Base-by-base conservation (phyloP, 2,888 invertebrate genomes). In the Augochlorella aurata region DNA sequence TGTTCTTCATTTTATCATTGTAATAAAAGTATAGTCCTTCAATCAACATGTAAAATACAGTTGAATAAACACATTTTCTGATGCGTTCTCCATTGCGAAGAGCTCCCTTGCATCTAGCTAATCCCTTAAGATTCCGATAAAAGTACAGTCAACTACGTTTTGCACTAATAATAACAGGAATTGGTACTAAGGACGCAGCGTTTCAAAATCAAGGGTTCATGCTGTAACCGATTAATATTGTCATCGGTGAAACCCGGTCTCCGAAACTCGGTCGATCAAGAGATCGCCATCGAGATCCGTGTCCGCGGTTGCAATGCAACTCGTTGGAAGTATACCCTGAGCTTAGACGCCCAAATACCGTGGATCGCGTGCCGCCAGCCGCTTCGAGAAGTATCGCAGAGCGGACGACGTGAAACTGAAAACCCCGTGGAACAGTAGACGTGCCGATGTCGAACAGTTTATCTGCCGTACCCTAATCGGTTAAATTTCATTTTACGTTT, bases 281-380 rank as follows among this genome's bases (percentile, higher is more conserved):
- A 21, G 2, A 21, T 54, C 21, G n/a, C 4, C 52, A 18, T 10
- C 10, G 10, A 9, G 12, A 24, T 4, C 21, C 54, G 54, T 54
- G 54, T 21, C 54, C 21, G 54, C 21, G 14, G 21, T 54, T 54
- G 21, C 54, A 54, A 14, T 12, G 21, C 12, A 54, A 54, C 54
- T 12, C 21, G 54, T 14, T 69, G 63, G 75, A 79, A 79, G 80
- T 83, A 74, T 84, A 79, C 83, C 84, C 83, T 84, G 84, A 84
- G 84, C 76, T 83, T 58, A 69, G 84, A 83, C 66, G 83, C 84
- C 80, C 83, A 77, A 76, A 68, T 63, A 77, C 50, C 47, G 69
- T 79, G 71, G 50, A 79, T 83, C 65, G 58, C 58, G 70, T 77
- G 61, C 3, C 14, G 24, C 29, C 38, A 47, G 72, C 29, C 67